These are phyloP conservation scores for Erethizon dorsatum DNA, from an alignment of 2,797 vertebrate genomes.

Conservation along the genomic window DNA sequence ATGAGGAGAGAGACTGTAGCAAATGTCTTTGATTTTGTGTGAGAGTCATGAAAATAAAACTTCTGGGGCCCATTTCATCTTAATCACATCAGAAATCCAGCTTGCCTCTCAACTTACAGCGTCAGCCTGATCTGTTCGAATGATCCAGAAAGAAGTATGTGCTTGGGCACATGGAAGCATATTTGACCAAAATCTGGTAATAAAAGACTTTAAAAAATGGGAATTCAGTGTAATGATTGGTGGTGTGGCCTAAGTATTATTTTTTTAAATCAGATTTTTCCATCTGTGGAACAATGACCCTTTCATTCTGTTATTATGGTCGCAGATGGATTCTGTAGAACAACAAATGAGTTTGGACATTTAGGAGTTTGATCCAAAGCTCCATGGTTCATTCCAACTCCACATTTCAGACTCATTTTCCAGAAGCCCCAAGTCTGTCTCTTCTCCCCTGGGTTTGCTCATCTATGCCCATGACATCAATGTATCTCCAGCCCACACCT, in stretches of 20 bases:
- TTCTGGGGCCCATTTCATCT: neutral
- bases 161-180: neutral
- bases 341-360: neutral
- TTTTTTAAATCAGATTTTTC: neutral
- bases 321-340: neutral
- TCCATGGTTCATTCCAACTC: neutral
- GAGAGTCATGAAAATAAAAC: constrained; percentile 13
- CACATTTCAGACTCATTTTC: neutral
- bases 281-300: neutral
- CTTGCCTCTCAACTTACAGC: neutral
- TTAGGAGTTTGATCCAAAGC: neutral
- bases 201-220: neutral
- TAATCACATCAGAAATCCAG: neutral
- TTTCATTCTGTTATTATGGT: neutral
- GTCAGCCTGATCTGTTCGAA: neutral
- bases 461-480: neutral
- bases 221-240: neutral
- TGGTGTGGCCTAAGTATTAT: neutral
- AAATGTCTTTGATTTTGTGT: constrained; percentile 3
- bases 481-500: rapidly evolving
- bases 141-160: neutral
- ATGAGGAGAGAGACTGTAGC: neutral
- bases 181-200: neutral
- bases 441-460: neutral
- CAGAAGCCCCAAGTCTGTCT: neutral